Base-by-base conservation (phyloP, 2,888 invertebrate species). In the Rhogogaster chlorosoma region DNA sequence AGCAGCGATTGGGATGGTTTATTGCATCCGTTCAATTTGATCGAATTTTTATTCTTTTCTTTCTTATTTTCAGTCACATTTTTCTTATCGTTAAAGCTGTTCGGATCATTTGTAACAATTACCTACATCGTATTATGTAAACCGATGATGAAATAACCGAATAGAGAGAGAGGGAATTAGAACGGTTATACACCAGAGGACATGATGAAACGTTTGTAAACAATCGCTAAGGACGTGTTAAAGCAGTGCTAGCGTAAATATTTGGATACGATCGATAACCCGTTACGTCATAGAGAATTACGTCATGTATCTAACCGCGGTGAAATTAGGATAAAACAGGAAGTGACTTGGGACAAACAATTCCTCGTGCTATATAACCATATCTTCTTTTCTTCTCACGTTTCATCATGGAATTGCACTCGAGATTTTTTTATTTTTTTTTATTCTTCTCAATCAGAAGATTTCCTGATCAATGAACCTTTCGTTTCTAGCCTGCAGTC, bases 241-340 rank as follows among this genome's bases (percentile, higher is more conserved):
- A 70, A 70, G 10, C 70, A 70, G 7, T 70, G 29, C 6, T 42
- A 75, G n/a, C 45, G 45, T 75, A 75, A 75, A 75, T 75, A 75
- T 75, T 75, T 75, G 38, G 42, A 42, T 38, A 75, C 73, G 42
- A 75, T 42, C 73, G 45, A 75, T 75, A 75, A 75, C 73, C 45
- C 73, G 45, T n/a, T n/a, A 26, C 73, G 10, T 42, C 38, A 42
- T 22, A 75, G 29, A 29, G 32, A 29, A 49, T 29, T 49, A 49
- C 22, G 32, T 49, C 4, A 29, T 29, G 9, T 71, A 3, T 70
- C 10, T 1, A 26, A 22, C 3, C 10, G 26, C 26, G 61, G 26
- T 10, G 26, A 26, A 49, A 36, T 70, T 15, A 18, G n/a, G n/a
- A 70, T 36, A 1, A 38, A 70, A 70, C 70, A 38, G 70, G 70